Evolutionary conservation across 2,888 invertebrate species (phyloP), one percentile per base, ranked within the genome.

Genomic region (Lumbricus terrestris): DNA sequence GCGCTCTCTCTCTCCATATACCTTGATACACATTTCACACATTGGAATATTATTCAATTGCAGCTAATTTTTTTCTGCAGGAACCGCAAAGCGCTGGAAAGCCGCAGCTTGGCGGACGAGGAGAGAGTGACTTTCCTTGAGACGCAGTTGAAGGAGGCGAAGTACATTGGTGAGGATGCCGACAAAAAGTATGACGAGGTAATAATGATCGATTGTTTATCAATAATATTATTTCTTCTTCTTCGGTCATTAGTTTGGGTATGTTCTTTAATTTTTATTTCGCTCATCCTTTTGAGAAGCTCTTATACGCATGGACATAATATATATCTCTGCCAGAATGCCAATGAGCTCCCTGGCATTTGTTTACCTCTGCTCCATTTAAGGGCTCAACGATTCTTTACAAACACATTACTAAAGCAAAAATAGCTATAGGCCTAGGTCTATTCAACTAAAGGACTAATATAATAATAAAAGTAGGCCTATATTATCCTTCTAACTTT

Each of bases 81-180:
- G 90, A 91, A 89, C 88, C 92, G 93, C 96, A 99, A 99, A 97
- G 97, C 98, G 96, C 97, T 99, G 96, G 99, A 99, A 96, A 98
- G 98, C 96, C 97, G 98, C 96, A 97, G 98, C 95, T 97, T 98
- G 96, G 97, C 98, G 95, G 98, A 99, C 97, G 99, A 99, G 96
- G 99, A 99, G 96, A 98, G 98, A 95, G 98, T 99, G 98, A 98
- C 98, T 96, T 97, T 98, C 96, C 97, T 99, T 95, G 99, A 99
- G 96, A 98, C 97, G 96, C 99, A 99, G 96, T 97, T 99, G 96
- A 99, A 99, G 96, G 99, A 99, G 96, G 98, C 99, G 96, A 97
- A 98, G 95, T 98, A 98, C 97, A 97, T 99, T 95, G 98, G 99
- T 96, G 99, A 99, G 96, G 99, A 99, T 96, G 99, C 99, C 95